Base-by-base conservation (phyloP, 2,797 vertebrate genomes). In the Eurystomus glaucurus region DNA sequence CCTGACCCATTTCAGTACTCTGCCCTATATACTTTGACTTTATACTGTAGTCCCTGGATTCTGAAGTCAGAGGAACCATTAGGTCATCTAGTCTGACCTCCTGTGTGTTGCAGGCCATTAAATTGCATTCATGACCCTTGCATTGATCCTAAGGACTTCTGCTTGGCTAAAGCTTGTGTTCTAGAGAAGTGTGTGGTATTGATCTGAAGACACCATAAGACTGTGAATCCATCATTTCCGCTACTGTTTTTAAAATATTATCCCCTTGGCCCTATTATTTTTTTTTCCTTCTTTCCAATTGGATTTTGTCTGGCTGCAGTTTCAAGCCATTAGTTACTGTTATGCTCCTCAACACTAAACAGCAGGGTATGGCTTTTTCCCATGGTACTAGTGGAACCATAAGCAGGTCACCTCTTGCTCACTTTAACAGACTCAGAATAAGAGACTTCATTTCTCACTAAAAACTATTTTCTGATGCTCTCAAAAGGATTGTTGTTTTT, bases 41-140 rank as follows among this genome's bases (percentile, higher is more conserved):
- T 58, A 35, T 17, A 15, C 58, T 51, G 72, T 58, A 82, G 28
- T 50, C 79, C 22, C 62, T 94, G 51, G 65, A 66, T 94, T 90
- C 75, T 65, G 86, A 72, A 91, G 35, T 82, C 83, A 41, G 58
- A 84, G 70, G 62, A 76, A 95, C 72, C 50, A 45, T 76, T 88
- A 86, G 65, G 81, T 95, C 79, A 72, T 81, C 54, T 76, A 51
- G 15, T 76, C 79, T 92, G 82, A 94, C 93, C 87, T 90, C 43
- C 26, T 0, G 0, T 62, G 31, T 82, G 51, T 79, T 90, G 39
- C 66, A 85, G 85, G 70, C 71, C 85, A 70, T 94, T 96, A 86
- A 88, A 95, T 62, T 76, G 81, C 72, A 43, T 94, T 96, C 69
- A 90, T 95, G 93, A 91, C 31, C 37, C n/a, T 61, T n/a, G 39